phyloP scores from a whole-genome alignment of 2,797 vertebrate species.

The Anas acuta region DNA sequence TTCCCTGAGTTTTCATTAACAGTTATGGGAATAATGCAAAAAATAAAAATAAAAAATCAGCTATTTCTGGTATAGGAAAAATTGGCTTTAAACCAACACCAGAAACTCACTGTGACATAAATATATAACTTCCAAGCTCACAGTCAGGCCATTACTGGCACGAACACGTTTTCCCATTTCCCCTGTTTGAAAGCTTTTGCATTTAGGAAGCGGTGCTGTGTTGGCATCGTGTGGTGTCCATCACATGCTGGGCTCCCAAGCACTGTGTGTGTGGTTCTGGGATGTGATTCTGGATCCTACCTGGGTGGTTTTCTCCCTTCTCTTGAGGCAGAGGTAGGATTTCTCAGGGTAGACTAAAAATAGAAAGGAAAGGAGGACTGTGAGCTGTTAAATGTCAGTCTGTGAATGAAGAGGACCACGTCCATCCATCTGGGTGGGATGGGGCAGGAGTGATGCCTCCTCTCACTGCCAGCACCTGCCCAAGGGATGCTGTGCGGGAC shows the following conservation, averaged over 20 bases:
- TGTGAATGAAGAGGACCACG: background rate
- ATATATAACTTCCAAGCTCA: background rate
- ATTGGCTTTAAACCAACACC: background rate
- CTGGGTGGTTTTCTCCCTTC: background rate
- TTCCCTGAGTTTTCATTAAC: background rate
- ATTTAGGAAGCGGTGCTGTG: accelerated
- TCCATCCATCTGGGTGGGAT: background rate
- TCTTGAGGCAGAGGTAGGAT: background rate
- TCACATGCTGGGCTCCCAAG: accelerated
- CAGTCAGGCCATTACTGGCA: background rate
- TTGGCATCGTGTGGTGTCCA: background rate
- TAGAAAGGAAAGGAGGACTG: background rate
- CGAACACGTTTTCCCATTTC: background rate
- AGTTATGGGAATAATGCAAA: background rate
- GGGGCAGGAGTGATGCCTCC: background rate
- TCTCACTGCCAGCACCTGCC: background rate
- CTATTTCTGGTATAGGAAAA: background rate
- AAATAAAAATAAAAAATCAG: background rate
- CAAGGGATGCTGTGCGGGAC: background rate
- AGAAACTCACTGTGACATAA: background rate
- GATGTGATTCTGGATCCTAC: background rate
- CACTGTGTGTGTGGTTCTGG: accelerated
- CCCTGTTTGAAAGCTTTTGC: background rate
- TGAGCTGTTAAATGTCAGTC: background rate
- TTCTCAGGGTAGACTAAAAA: background rate